Conservation (phyloP, 2,888 invertebrate genomes). For the Pachymerium ferrugineum region DNA sequence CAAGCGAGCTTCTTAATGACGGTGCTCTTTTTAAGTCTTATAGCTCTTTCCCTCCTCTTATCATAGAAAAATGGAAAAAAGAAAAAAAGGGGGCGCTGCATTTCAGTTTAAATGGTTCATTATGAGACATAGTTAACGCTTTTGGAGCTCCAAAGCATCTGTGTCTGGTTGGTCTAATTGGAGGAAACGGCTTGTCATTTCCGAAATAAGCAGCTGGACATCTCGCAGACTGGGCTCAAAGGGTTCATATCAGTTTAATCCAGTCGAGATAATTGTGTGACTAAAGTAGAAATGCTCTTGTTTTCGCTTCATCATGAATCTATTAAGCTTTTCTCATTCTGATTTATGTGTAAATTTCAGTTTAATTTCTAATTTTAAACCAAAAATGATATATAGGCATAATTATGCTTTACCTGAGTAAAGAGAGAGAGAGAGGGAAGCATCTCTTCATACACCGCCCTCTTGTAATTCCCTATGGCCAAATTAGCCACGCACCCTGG, state of each 20-base stretch:
- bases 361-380: slow-evolving; percentile 12
- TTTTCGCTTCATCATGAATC: not conserved
- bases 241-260: slow-evolving; percentile 14
- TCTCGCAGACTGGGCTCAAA: not conserved
- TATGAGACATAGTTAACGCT: slow-evolving; percentile 10
- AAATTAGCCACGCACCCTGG: slow-evolving; percentile 18
- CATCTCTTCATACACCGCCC: not conserved
- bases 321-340: not conserved
- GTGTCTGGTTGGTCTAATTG: not conserved
- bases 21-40: slow-evolving; percentile 6
- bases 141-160: not conserved
- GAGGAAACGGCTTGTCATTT: slow-evolving; percentile 12
- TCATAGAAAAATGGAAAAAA: not conserved
- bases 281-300: not conserved
- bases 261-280: not conserved
- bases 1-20: slow-evolving; percentile 1
- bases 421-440: no score
- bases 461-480: not conserved
- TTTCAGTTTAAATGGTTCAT: slow-evolving; percentile 16
- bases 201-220: slow-evolving; percentile 18
- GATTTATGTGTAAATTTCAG: not conserved
- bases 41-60: not conserved
- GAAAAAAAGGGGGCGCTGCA: not conserved
- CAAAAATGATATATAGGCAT: slow-evolving; percentile 4
- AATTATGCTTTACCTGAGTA: not conserved